Evolutionary conservation across 2,113 vertebrate genomes (phyloP).

Genomic region (Neotoma lepida): DNA sequence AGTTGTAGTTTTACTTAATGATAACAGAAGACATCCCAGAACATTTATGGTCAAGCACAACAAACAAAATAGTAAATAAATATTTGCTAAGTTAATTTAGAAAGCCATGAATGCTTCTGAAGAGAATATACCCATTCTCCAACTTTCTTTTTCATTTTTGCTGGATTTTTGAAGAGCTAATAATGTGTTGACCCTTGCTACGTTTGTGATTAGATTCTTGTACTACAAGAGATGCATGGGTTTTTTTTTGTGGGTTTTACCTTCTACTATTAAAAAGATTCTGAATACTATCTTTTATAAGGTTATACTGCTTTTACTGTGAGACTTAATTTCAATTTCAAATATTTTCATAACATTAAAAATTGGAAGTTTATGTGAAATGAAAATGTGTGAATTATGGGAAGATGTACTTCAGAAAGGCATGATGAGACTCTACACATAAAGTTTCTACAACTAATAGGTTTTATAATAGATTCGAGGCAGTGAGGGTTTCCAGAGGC

Average conservation of each 20-base stretch:
- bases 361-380: constrained; percentile 46
- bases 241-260: background rate
- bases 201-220: background rate
- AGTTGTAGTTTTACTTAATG: background rate
- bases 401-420: background rate
- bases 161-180: background rate
- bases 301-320: background rate
- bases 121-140: background rate
- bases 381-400: constrained; percentile 27
- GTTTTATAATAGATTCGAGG: background rate
- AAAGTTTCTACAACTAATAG: constrained; percentile 58
- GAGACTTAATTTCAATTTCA: constrained; percentile 35
- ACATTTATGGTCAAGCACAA: background rate
- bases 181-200: background rate
- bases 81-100: background rate
- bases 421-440: constrained; percentile 54
- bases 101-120: background rate
- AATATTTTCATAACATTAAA: constrained; percentile 63
- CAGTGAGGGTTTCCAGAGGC: constrained; percentile 51
- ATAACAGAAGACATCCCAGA: background rate
- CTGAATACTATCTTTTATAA: background rate
- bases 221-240: background rate
- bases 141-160: background rate
- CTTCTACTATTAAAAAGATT: background rate
- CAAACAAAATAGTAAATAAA: background rate